Evolutionary conservation across 92 coral and sea anemone species (phyloP).

Genomic region (Zoanthus gigantus): DNA sequence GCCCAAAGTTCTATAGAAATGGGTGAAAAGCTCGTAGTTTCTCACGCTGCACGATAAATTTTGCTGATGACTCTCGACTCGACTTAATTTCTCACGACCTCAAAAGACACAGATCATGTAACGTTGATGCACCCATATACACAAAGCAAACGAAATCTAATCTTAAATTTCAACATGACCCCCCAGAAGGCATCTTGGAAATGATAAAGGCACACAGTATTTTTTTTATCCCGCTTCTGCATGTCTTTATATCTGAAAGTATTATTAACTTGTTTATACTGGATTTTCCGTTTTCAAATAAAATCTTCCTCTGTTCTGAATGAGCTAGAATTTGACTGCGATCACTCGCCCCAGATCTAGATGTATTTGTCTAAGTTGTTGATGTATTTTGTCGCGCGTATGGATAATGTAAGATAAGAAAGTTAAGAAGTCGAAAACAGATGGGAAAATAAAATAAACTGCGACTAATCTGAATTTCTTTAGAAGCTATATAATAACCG

Average conservation of each 20-base stretch:
- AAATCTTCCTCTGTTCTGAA: constrained; percentile 27
- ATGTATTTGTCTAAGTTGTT: constrained; percentile 5
- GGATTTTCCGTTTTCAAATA: constrained; percentile 28
- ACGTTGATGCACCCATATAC: not conserved
- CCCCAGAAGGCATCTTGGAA: not conserved
- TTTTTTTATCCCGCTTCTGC: not conserved
- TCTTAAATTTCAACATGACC: constrained; percentile 7
- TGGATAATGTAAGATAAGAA: not conserved
- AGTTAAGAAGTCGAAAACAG: too few species aligned
- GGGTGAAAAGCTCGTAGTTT: not conserved
- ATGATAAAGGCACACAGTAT: not conserved
- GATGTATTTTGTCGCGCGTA: not conserved
- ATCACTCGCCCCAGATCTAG: not conserved
- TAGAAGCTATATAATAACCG: too few species aligned
- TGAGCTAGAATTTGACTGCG: constrained; percentile 1
- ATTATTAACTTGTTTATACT: not conserved
- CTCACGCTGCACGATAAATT: not conserved
- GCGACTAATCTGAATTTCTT: too few species aligned
- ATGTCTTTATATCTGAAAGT: not conserved
- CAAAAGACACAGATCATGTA: constrained; percentile 5
- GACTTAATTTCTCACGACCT: constrained; percentile 31
- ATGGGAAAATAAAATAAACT: not conserved
- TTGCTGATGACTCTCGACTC: not conserved
- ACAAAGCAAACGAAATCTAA: constrained; percentile 38
- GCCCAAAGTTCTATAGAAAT: too few species aligned